Evolutionary conservation across 2,888 invertebrate species (phyloP), one percentile per base, ranked within the genome.

Genomic region (Leucophenga maculata): DNA sequence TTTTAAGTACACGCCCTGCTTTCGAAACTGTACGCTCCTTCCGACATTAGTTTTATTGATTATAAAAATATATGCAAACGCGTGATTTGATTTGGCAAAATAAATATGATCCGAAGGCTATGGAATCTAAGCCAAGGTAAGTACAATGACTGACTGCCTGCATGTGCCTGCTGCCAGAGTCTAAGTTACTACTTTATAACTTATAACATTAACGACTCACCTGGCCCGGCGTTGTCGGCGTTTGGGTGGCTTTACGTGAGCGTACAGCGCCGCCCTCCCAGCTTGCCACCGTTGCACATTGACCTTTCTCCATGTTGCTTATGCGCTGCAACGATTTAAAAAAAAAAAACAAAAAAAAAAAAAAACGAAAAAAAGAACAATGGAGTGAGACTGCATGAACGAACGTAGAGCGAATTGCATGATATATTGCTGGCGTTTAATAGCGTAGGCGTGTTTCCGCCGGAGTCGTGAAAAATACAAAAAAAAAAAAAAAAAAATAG

Each of bases 221-320:
- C 84, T 89, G 88, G 65, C 89, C 89, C 6, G 89, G 89, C 39
- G 89, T 89, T 65, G 89, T 88, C 71, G 88, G 88, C 39, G 88
- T 88, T 82, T 87, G 88, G 71, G 89, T 87, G 70, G 88, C 90
- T 85, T 92, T 92, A 69, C 92, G 90, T 81, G 92, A 92, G 46
- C 92, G 87, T 31, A 92, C 92, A 6, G 91, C 91, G 57, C 90
- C 90, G 6, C 91, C 91, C 74, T 92, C 92, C 92, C 92, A 92
- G n/a, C 91, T 92, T 0, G 92, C 91, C 48, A 92, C 90, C n/a
- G 92, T 91, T 76, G 92, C 91, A 79, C 91, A 92, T 67, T 92
- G 92, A 54, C 91, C 92, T 83, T 92, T 92, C 81, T 93, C 93
- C 80, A 92, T 89, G 68, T 90, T 91, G 74, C 92, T 92, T 72